Percentiles rank a stretch among this genome's conserved stretches.
These are phyloP conservation scores for Pedionomus torquatus DNA, from an alignment of 2,113 vertebrate genomes.

Conservation along the genomic window DNA sequence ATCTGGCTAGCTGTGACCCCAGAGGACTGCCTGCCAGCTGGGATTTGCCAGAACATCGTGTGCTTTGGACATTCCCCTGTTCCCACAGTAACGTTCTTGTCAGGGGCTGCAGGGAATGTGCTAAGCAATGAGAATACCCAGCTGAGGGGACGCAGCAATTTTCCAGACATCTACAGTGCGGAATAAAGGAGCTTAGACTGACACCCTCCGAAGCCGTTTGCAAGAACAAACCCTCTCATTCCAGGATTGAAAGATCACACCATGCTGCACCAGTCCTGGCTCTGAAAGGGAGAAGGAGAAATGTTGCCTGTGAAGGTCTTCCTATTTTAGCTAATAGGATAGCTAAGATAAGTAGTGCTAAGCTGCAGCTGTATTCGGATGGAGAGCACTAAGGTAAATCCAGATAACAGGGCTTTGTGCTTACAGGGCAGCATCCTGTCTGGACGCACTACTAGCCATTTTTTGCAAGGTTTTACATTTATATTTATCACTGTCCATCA, in stretches of 20 bases:
- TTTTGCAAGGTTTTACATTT: not conserved
- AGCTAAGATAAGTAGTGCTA: not conserved
- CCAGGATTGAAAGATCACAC: not conserved
- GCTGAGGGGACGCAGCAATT: not conserved
- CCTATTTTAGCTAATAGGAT: not conserved
- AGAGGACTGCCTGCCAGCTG: constrained; percentile 54
- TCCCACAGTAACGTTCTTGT: constrained; percentile 44
- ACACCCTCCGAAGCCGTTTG: not conserved
- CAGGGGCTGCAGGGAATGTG: constrained; percentile 39
- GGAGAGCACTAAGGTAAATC: not conserved
- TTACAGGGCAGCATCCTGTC: not conserved
- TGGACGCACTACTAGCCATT: not conserved
- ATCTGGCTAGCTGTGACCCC: constrained; percentile 48
- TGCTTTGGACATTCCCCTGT: constrained; percentile 57
- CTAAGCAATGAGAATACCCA: constrained; percentile 56
- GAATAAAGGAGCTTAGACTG: not conserved
- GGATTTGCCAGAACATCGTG: constrained; percentile 62
- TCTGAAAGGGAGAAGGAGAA: not conserved
- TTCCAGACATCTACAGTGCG: not conserved
- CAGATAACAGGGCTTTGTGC: not conserved
- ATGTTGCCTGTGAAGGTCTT: not conserved
- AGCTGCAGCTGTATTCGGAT: not conserved
- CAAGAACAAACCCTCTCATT: not conserved
- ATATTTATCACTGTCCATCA: not conserved
- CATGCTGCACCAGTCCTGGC: not conserved